A percentile compares a stretch with the other conserved stretches of the same genome.
phyloP scores from a whole-genome alignment of 2,888 invertebrate species.

The Cremastinae sp. region DNA sequence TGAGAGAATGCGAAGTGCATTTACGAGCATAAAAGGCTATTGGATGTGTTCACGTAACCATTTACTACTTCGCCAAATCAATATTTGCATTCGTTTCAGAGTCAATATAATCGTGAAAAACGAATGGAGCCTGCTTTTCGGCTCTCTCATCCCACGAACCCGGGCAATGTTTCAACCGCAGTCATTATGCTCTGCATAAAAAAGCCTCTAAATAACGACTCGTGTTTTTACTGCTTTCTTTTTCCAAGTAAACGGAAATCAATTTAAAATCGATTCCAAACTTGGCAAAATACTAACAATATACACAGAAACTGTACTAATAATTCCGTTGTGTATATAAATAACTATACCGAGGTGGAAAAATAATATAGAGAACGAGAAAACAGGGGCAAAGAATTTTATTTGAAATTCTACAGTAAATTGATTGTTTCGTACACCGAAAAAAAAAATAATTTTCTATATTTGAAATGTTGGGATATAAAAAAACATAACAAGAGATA shows the following conservation, averaged over 20 bases:
- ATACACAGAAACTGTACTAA: neutral
- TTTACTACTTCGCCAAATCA: constrained; percentile 38
- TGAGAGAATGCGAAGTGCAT: neutral
- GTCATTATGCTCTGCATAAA: too few relatives aligned
- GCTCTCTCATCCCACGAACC: neutral
- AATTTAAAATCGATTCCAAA: neutral
- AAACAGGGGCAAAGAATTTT: too few relatives aligned
- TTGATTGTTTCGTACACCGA: too few relatives aligned
- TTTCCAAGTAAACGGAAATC: constrained; percentile 10
- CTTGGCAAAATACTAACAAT: neutral
- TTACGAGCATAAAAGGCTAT: constrained; percentile 13
- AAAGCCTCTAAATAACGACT: too few relatives aligned
- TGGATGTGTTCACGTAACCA: constrained; percentile 19
- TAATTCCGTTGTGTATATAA: too few relatives aligned
- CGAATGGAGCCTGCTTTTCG: neutral
- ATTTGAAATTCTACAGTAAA: too few relatives aligned
- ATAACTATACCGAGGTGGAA: too few relatives aligned
- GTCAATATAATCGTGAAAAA: constrained; percentile 20
- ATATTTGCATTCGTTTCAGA: constrained; percentile 23
- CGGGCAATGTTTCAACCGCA: too few relatives aligned
- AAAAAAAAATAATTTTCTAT: too few relatives aligned
- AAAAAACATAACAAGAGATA: too few relatives aligned
- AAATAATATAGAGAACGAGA: too few relatives aligned
- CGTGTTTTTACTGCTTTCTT: neutral
- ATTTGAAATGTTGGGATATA: too few relatives aligned